Conservation (phyloP, 2,797 vertebrate genomes). For the Petrocephalus sullivani region DNA sequence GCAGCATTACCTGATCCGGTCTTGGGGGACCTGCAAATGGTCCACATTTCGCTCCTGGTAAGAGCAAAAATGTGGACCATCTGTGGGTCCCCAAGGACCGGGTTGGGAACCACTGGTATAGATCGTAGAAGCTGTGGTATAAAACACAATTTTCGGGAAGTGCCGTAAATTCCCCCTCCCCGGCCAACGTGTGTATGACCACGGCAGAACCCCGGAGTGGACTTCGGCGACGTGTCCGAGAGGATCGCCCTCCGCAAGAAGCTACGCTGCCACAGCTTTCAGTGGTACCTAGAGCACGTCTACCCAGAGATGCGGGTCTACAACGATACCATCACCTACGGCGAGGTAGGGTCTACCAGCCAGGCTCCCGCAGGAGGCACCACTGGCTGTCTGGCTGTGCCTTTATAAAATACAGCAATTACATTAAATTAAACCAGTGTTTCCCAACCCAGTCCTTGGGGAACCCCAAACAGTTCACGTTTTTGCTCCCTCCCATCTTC, state of each 20-base stretch:
- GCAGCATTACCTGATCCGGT: background rate
- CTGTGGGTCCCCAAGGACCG: background rate
- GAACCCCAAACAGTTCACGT: too few species aligned
- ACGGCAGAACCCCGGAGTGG: constrained; percentile 87
- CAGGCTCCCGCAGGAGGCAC: background rate
- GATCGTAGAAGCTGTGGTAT: background rate
- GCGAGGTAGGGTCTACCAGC: constrained; percentile 73
- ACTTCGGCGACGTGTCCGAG: constrained; percentile 93
- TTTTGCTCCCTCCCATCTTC: too few species aligned
- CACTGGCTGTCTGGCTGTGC: background rate
- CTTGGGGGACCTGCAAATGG: background rate
- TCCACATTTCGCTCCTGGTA: background rate
- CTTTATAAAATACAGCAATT: background rate
- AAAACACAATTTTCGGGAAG: background rate
- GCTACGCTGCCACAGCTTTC: constrained; percentile 88
- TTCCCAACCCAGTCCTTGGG: too few species aligned
- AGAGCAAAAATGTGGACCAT: background rate
- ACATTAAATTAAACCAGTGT: background rate
- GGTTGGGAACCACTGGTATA: background rate
- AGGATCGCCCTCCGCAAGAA: constrained; percentile 80
- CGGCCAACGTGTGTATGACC: background rate
- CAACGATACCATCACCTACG: constrained; percentile 95
- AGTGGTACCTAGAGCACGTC: constrained; percentile 95
- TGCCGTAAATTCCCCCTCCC: background rate
- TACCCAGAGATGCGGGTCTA: constrained; percentile 98